phyloP scores from a whole-genome alignment of 2,888 invertebrate species.

The Agrochola circellaris region DNA sequence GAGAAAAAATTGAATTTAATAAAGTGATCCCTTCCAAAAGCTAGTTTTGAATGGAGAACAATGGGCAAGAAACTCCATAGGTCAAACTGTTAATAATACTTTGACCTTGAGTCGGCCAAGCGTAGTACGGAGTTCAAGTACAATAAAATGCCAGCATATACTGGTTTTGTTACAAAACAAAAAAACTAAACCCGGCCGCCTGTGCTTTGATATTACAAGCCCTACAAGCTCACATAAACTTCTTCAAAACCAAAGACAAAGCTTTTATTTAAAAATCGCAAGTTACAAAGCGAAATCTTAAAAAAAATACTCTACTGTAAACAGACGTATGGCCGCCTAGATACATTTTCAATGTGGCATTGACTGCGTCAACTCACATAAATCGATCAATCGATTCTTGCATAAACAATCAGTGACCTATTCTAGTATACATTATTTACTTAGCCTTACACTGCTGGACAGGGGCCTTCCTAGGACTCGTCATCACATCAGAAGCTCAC shows the following conservation, averaged over 20 bases:
- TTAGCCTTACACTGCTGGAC: neutral
- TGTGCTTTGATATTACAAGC: neutral
- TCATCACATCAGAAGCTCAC: neutral
- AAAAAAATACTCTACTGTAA: neutral
- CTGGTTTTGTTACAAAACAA: neutral
- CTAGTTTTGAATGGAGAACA: neutral
- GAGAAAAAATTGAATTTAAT: neutral
- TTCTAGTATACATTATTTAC: neutral
- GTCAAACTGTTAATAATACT: neutral
- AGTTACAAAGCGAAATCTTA: neutral
- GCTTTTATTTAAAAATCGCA: neutral
- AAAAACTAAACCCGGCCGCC: neutral
- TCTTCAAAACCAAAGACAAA: neutral
- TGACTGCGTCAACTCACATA: neutral
- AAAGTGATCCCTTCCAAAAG: neutral
- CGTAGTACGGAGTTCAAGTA: neutral
- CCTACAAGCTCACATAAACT: neutral
- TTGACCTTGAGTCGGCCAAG: neutral
- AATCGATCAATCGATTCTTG: neutral
- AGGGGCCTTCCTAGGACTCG: neutral
- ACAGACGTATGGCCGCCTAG: neutral
- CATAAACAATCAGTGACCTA: constrained; percentile 7
- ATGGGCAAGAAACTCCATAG: neutral
- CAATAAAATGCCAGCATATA: neutral
- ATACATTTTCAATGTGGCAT: constrained; percentile 5